Conservation (phyloP, 2,797 vertebrate species). For the Melopsittacus undulatus region DNA sequence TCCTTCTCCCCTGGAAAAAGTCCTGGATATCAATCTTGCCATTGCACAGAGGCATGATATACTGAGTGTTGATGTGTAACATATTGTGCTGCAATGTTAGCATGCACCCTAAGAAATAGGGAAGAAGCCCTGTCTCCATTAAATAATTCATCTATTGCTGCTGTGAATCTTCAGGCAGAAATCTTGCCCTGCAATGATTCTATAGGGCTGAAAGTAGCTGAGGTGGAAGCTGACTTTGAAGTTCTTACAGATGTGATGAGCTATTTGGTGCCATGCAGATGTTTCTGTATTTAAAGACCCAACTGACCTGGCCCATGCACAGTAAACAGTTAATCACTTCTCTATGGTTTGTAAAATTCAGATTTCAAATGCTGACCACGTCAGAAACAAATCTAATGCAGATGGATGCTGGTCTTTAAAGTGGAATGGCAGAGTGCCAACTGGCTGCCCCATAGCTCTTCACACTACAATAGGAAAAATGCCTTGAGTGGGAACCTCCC, state of each 20-base stretch:
- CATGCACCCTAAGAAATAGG: fast-evolving
- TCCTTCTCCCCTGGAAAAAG: neutral
- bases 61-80: neutral
- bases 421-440: neutral
- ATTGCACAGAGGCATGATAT: fast-evolving
- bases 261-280: neutral
- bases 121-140: neutral
- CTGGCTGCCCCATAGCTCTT: conserved; percentile 5
- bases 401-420: neutral
- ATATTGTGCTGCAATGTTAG: fast-evolving
- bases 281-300: neutral
- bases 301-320: fast-evolving
- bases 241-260: fast-evolving
- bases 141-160: neutral
- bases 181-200: fast-evolving
- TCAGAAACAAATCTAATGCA: neutral
- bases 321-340: neutral
- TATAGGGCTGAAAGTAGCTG: neutral
- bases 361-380: conserved; percentile 21
- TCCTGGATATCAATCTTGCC: fast-evolving
- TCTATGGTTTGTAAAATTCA: neutral
- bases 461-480: conserved; percentile 6
- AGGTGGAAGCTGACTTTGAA: neutral
- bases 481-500: conserved; percentile 17
- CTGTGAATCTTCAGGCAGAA: neutral